These are phyloP conservation scores for Orchesella flavescens DNA, from an alignment of 2,888 invertebrate species.

Conservation along the genomic window DNA sequence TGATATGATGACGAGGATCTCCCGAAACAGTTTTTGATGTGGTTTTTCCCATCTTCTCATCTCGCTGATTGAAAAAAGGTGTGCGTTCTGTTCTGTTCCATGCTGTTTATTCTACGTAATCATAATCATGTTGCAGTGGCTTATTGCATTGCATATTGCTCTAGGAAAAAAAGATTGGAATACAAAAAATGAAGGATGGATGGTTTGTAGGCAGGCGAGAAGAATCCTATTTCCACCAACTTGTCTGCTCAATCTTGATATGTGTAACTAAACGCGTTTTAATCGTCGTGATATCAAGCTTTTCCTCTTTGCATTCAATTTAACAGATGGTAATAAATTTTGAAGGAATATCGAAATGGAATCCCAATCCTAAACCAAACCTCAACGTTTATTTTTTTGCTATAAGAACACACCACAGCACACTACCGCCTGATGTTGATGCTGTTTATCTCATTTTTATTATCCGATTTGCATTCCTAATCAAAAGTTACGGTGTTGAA, in stretches of 20 bases:
- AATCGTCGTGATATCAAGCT: too few species aligned
- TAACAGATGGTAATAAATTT: too few species aligned
- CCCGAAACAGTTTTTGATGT: slow-evolving; percentile 22
- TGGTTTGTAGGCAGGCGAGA: slow-evolving; percentile 33
- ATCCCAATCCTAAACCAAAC: too few species aligned
- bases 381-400: too few species aligned
- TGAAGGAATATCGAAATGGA: too few species aligned
- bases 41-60: slow-evolving; percentile 2
- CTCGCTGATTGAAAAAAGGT: slow-evolving; percentile 51
- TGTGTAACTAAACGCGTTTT: background rate
- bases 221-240: slow-evolving; percentile 56
- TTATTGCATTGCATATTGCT: background rate
- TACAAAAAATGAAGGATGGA: slow-evolving; percentile 9
- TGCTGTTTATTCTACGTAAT: too few species aligned
- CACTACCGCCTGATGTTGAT: too few species aligned
- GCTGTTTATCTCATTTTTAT: background rate
- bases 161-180: background rate
- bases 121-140: background rate
- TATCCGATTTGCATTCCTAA: slow-evolving; percentile 47
- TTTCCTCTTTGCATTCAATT: too few species aligned
- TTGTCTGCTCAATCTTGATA: background rate
- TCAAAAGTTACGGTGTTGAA: slow-evolving; percentile 36
- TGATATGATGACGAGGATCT: slow-evolving; percentile 25
- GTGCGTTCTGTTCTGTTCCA: slow-evolving; percentile 5
- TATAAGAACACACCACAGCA: too few species aligned